phyloP scores from a whole-genome alignment of 2,888 invertebrate species.

The Uropetala carovei region DNA sequence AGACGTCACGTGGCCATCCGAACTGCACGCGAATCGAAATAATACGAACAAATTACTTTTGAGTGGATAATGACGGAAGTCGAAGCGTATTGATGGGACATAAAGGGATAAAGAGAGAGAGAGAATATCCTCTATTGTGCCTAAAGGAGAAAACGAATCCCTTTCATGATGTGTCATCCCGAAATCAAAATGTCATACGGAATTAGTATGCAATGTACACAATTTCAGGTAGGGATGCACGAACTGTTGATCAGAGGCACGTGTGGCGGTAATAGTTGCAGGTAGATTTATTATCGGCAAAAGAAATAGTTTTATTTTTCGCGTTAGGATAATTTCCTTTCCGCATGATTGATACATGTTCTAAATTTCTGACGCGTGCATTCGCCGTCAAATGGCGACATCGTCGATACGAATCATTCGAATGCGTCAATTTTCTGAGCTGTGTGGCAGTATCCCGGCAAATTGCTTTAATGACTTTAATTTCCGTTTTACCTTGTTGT shows the following conservation, averaged over 20 bases:
- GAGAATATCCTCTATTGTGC: neutral
- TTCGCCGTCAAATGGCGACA: neutral
- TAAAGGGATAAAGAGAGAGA: neutral
- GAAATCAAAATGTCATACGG: neutral
- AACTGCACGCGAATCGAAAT: neutral
- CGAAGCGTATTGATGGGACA: neutral
- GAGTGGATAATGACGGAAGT: neutral
- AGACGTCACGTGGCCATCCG: neutral
- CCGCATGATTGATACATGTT: neutral
- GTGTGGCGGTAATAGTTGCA: neutral
- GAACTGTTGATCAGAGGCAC: neutral
- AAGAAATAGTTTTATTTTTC: neutral
- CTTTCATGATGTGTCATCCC: neutral
- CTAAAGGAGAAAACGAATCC: conserved; percentile 2
- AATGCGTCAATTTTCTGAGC: neutral
- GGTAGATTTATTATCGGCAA: neutral
- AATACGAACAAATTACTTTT: neutral
- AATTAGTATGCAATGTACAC: neutral
- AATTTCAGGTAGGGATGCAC: neutral
- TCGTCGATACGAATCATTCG: neutral
- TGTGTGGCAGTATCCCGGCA: neutral
- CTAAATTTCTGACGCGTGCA: neutral
- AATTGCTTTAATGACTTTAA: neutral
- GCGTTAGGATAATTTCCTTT: neutral
- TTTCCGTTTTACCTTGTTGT: neutral